Evolutionary conservation across 2,888 invertebrate genomes (phyloP).

Genomic region (Dolichomitus sp.): DNA sequence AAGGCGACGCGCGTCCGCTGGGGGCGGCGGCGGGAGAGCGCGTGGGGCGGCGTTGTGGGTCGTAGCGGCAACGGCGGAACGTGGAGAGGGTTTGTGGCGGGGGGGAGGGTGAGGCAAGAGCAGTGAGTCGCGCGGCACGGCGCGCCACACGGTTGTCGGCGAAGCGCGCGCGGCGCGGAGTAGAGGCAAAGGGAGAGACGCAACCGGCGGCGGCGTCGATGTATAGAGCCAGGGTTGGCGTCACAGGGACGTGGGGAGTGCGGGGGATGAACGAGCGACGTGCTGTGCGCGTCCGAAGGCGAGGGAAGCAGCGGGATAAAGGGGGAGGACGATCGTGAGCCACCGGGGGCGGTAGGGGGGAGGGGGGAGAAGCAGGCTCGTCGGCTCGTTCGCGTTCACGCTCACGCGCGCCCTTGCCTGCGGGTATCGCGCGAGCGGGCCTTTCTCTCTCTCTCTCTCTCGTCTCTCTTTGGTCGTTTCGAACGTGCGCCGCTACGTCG

Average conservation of each 20-base stretch:
- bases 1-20: conserved; percentile 66
- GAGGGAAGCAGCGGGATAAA: conserved; percentile 50
- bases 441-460: conserved; percentile 46
- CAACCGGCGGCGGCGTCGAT: conserved; percentile 57
- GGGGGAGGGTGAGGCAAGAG: conserved; percentile 65
- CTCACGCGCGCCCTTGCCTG: conserved; percentile 84
- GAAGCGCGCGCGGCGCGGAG: conserved; percentile 48
- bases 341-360: conserved; percentile 47
- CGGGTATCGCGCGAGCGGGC: conserved; percentile 76
- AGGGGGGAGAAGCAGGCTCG: conserved; percentile 56
- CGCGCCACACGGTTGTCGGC: conserved; percentile 62
- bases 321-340: conserved; percentile 62
- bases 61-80: conserved; percentile 63
- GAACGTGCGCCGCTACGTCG: conserved; percentile 77
- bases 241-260: conserved; percentile 65
- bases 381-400: conserved; percentile 75
- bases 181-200: conserved; percentile 34
- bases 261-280: conserved; percentile 64
- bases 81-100: conserved; percentile 56
- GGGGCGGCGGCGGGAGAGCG: conserved; percentile 64
- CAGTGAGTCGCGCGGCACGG: conserved; percentile 63
- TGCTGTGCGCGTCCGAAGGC: conserved; percentile 57
- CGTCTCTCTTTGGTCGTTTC: conserved; percentile 50
- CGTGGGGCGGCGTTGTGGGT: conserved; percentile 72
- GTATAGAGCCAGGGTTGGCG: conserved; percentile 61